A percentile compares a stretch with the other conserved stretches of the same genome.
These are phyloP conservation scores for Rhagonycha lutea DNA, from an alignment of 2,888 invertebrate species.

Conservation along the genomic window DNA sequence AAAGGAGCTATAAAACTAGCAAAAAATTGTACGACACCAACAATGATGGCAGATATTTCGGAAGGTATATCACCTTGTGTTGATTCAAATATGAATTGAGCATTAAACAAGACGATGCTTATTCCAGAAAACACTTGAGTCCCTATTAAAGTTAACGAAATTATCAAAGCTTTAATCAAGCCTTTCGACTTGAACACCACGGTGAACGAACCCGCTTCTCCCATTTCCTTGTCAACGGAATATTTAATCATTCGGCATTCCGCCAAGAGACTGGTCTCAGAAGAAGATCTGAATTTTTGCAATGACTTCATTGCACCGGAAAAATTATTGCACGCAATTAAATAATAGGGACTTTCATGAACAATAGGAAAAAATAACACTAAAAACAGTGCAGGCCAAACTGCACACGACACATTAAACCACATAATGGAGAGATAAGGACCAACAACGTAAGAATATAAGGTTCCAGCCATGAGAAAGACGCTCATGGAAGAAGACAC, in stretches of 20 bases:
- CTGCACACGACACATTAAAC: slow-evolving; percentile 53
- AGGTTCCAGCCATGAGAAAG: slow-evolving; percentile 69
- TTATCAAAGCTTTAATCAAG: slow-evolving; percentile 61
- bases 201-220: slow-evolving; percentile 46
- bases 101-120: slow-evolving; percentile 80
- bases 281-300: slow-evolving; percentile 65
- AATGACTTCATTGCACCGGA: slow-evolving; percentile 69
- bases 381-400: slow-evolving; percentile 50
- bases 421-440: slow-evolving; percentile 36
- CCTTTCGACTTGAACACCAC: slow-evolving; percentile 60
- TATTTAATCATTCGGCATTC: slow-evolving; percentile 68
- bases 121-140: slow-evolving; percentile 86
- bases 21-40: slow-evolving; percentile 72
- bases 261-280: slow-evolving; percentile 62
- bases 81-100: slow-evolving; percentile 69
- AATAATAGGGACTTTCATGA: slow-evolving; percentile 82
- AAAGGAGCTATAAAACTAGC: slow-evolving; percentile 73
- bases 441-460: slow-evolving; percentile 54
- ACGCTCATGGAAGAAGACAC: slow-evolving; percentile 78
- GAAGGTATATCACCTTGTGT: slow-evolving; percentile 66
- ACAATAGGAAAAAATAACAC: slow-evolving; percentile 61
- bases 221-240: slow-evolving; percentile 53
- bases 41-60: slow-evolving; percentile 70
- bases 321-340: slow-evolving; percentile 61
- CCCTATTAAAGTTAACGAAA: slow-evolving; percentile 40